Base-by-base conservation (phyloP, 2,888 invertebrate species). In the Crossocerus cetratus region DNA sequence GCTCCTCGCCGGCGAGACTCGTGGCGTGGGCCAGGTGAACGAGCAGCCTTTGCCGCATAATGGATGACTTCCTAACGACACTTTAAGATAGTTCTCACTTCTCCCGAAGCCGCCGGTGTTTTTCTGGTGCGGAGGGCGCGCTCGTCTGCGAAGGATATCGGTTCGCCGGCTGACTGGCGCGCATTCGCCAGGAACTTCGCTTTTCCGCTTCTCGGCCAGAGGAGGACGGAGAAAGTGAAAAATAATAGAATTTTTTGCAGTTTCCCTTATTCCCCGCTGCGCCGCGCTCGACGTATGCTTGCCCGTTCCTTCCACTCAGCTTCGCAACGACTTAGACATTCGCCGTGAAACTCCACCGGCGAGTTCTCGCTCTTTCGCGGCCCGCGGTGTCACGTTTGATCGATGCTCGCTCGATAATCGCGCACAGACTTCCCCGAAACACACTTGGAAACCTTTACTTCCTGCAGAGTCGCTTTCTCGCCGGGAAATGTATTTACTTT, bases 41-140 rank as follows among this genome's bases (percentile, higher is more conserved):
- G 83, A 75, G 76, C 81, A 81, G 82, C 81, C 80, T 84, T 84
- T 82, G 84, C 83, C 83, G 87, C 86, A 86, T 87, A 87, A 87
- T 86, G 85, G 86, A 87, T 86, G 87, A 87, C 87, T 87, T 87
- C 86, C 86, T 87, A 87, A 87, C 87, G 87, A 87, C 87, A 87
- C 86, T 87, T 87, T 86, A 85, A 87, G 86, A 86, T 86, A 86
- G 87, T 86, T 87, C 86, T 80, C 86, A 74, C 83, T 80, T 80
- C 67, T 81, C 78, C 74, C 77, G 8, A 32, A 32, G 32, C 70
- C 64, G 69, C 65, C 76, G 23, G 65, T 71, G 78, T 82, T 82
- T 82, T 83, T 81, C 83, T 78, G 55, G 65, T 74, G 64, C 44
- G 56, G 59, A 43, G 70, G 72, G 32, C 11, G 32, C 32, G 32